Evolutionary conservation across 2,797 vertebrate species (phyloP).

Genomic region (Epinephelus coioides): DNA sequence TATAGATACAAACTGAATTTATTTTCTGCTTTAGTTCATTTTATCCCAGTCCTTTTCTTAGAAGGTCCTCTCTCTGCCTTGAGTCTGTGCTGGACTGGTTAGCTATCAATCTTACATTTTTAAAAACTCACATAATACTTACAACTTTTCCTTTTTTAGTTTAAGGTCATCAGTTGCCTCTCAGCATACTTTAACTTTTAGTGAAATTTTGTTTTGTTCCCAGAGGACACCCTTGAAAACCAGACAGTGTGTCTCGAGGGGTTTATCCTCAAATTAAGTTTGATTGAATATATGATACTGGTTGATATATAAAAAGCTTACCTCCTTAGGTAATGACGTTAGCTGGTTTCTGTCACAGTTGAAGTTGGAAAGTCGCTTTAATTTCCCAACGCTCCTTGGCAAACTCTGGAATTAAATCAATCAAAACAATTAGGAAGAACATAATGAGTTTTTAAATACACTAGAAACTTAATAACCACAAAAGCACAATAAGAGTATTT

Average conservation of each 20-base stretch:
- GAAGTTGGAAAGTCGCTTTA: slow-evolving; percentile 96
- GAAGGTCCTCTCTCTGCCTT: background rate
- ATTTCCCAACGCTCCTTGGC: slow-evolving; percentile 95
- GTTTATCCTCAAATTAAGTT: background rate
- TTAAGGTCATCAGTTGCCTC: background rate
- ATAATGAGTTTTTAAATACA: background rate
- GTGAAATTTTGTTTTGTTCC: background rate
- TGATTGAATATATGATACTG: background rate
- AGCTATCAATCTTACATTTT: slow-evolving; percentile 1
- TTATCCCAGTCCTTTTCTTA: background rate
- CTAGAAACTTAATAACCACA: too few relatives aligned
- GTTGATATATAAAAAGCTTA: slow-evolving; percentile 70
- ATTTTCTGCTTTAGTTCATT: background rate
- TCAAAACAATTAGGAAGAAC: slow-evolving; percentile 13
- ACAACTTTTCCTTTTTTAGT: background rate
- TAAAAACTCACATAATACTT: background rate
- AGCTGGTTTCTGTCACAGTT: slow-evolving; percentile 98
- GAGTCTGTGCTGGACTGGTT: background rate
- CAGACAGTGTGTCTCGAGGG: background rate
- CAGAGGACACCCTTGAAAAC: background rate
- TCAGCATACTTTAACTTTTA: background rate
- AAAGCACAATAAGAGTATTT: too few relatives aligned
- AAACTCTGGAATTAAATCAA: slow-evolving; percentile 85
- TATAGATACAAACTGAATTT: background rate
- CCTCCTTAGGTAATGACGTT: slow-evolving; percentile 95